phyloP scores from a whole-genome alignment of 2,888 invertebrate genomes.

The Aspidiotus destructor region DNA sequence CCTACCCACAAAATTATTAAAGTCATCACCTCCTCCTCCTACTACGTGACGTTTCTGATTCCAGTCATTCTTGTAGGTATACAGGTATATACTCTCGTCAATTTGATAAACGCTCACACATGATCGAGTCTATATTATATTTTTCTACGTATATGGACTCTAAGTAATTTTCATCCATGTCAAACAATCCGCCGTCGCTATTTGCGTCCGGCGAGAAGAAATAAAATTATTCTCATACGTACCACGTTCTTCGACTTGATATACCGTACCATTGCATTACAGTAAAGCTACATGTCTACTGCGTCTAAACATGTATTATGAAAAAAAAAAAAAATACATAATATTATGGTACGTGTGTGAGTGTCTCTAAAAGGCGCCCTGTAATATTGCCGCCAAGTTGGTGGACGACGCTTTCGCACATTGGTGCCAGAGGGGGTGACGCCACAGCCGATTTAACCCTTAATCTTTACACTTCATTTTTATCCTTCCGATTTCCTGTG shows the following conservation, averaged over 20 bases:
- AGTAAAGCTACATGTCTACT: background rate
- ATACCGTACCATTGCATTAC: background rate
- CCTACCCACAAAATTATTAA: no score
- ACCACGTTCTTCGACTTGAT: background rate
- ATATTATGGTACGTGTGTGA: slow-evolving; percentile 18
- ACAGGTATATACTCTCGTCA: no score
- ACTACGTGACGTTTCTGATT: no score
- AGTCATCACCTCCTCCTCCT: no score
- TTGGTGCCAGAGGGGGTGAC: slow-evolving; percentile 30
- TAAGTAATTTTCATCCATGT: background rate
- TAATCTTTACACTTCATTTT: slow-evolving; percentile 30
- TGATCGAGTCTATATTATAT: no score
- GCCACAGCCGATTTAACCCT: slow-evolving; percentile 30
- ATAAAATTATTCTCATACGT: background rate
- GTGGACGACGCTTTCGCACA: slow-evolving; percentile 27
- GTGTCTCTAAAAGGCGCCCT: slow-evolving; percentile 27
- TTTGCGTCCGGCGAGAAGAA: background rate
- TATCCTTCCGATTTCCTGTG: slow-evolving; percentile 27
- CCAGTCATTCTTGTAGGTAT: no score
- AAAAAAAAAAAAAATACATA: slow-evolving; percentile 23
- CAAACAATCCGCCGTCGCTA: background rate
- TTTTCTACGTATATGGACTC: background rate
- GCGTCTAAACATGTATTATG: slow-evolving; percentile 15
- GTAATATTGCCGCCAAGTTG: slow-evolving; percentile 25
- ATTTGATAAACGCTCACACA: no score